Percentiles rank a stretch among this genome's conserved stretches.
phyloP scores from a whole-genome alignment of 2,113 vertebrate species.

The Illadopsis cleaveri region DNA sequence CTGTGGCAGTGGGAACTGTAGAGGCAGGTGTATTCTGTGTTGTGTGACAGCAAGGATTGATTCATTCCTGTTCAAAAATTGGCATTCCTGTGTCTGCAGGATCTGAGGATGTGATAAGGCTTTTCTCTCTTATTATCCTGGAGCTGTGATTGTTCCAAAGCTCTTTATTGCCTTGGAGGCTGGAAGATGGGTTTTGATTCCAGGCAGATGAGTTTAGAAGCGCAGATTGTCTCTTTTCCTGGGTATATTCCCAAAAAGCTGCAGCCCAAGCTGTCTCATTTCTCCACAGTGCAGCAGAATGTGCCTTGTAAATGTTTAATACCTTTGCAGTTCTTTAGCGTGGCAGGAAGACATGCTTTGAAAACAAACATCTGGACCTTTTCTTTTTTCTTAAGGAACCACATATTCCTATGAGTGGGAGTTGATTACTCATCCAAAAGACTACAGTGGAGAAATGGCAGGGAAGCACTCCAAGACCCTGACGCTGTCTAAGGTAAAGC shows the following conservation, averaged over 20 bases:
- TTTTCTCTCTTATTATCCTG: neutral
- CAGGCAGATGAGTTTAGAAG: neutral
- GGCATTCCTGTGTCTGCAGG: neutral
- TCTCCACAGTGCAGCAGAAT: constrained; percentile 15
- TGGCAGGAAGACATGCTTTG: neutral
- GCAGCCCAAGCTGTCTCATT: neutral
- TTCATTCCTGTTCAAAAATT: neutral
- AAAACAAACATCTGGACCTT: constrained; percentile 48
- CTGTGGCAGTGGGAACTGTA: neutral
- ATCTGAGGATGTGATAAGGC: neutral
- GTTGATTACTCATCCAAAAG: constrained; percentile 90
- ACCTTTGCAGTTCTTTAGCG: neutral
- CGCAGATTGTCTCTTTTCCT: constrained; percentile 41
- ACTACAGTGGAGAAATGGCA: constrained; percentile 94
- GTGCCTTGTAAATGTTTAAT: constrained; percentile 50
- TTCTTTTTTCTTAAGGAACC: constrained; percentile 74
- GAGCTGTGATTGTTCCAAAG: neutral
- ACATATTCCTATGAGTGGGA: constrained; percentile 90
- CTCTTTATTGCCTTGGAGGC: constrained; percentile 2
- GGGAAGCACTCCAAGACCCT: constrained; percentile 84
- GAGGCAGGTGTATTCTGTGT: neutral
- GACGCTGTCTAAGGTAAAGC: constrained; percentile 89
- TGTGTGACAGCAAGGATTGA: neutral
- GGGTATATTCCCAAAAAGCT: constrained; percentile 36
- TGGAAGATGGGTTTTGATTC: constrained; percentile 6